These are phyloP conservation scores for Jacana jacana DNA, from an alignment of 2,113 vertebrate genomes.

Conservation along the genomic window DNA sequence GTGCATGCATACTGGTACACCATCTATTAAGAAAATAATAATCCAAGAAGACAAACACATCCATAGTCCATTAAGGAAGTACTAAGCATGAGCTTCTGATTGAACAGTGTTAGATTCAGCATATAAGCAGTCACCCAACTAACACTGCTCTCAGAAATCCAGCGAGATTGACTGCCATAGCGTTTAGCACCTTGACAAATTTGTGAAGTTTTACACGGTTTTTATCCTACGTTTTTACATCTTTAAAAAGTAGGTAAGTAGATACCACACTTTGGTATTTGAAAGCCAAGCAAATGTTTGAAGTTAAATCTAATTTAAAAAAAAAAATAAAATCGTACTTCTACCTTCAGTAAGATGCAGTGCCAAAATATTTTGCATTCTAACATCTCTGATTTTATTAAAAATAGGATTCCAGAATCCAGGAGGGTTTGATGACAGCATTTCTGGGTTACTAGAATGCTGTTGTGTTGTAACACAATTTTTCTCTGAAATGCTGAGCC, in stretches of 20 bases:
- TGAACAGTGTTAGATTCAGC: background rate
- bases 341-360: background rate
- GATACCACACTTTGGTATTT: background rate
- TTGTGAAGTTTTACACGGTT: background rate
- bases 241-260: background rate
- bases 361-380: background rate
- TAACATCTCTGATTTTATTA: background rate
- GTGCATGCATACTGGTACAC: background rate
- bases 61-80: background rate
- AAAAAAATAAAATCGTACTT: background rate
- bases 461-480: constrained; percentile 10
- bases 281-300: background rate
- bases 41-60: background rate
- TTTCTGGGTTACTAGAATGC: background rate
- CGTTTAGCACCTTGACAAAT: background rate
- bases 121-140: background rate
- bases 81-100: background rate
- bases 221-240: background rate
- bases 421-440: background rate
- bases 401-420: background rate
- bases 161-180: background rate
- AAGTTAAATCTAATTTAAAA: background rate
- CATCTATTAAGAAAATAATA: background rate
- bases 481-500: background rate
- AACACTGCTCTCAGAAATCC: background rate